Percentiles rank a stretch among this genome's conserved stretches.
Conservation (phyloP, 2,797 vertebrate species). For the Aplochiton taeniatus region DNA sequence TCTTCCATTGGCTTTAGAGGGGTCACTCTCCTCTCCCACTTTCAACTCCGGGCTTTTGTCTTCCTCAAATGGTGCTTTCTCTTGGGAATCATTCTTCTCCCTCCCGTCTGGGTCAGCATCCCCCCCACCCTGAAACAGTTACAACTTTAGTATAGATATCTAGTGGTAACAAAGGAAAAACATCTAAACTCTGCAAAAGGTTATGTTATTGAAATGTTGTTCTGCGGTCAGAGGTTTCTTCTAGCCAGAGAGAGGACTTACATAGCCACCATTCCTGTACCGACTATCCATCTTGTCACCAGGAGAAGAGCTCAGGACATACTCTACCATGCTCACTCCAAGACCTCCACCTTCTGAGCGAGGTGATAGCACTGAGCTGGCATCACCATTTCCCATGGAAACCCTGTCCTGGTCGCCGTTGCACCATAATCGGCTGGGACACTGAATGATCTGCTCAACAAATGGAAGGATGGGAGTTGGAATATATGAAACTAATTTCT, state of each 20-base stretch:
- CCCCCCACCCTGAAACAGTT: conserved; percentile 82
- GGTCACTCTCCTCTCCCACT: conserved; percentile 87
- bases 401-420: conserved; percentile 94
- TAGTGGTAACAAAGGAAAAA: neutral
- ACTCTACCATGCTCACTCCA: conserved; percentile 99
- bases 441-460: conserved; percentile 92
- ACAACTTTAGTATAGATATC: neutral
- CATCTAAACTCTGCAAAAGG: too few relatives aligned
- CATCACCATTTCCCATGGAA: conserved; percentile 97
- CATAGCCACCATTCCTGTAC: conserved; percentile 96
- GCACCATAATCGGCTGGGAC: conserved; percentile 99
- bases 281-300: conserved; percentile 97
- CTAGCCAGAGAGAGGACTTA: conserved; percentile 71
- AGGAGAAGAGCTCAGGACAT: conserved; percentile 97
- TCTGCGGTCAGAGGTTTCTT: too few relatives aligned
- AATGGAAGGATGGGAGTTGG: neutral
- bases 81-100: conserved; percentile 91
- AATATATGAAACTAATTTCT: neutral
- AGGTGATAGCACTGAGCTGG: conserved; percentile 94
- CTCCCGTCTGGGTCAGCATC: conserved; percentile 91
- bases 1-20: conserved; percentile 91
- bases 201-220: too few relatives aligned
- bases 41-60: conserved; percentile 94
- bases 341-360: conserved; percentile 97
- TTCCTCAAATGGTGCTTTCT: conserved; percentile 94